Conservation (phyloP, 2,888 invertebrate genomes). For the Drepanosiphum platanoidis region DNA sequence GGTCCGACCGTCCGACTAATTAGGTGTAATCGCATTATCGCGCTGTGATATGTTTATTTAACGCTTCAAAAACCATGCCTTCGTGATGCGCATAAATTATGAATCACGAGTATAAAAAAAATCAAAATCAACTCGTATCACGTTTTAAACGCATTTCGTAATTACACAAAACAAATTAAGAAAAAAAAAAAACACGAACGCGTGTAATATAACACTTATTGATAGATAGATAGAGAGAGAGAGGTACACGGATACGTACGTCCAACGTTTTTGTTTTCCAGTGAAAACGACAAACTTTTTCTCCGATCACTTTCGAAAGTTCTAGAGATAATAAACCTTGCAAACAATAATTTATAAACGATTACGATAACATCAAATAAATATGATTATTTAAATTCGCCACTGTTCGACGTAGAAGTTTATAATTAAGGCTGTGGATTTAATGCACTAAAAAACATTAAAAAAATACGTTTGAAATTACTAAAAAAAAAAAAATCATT, state of each 20-base stretch:
- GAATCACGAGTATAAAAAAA: no score
- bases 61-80: neutral
- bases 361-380: neutral
- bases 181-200: neutral
- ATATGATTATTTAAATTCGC: neutral
- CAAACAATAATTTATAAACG: neutral
- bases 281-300: slow-evolving; percentile 36
- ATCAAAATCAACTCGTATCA: neutral
- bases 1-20: neutral
- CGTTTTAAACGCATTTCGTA: neutral
- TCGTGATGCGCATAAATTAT: neutral
- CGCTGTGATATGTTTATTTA: neutral
- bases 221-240: no score
- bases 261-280: slow-evolving; percentile 45
- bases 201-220: no score
- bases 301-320: slow-evolving; percentile 32
- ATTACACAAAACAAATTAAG: neutral
- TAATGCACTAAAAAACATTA: no score
- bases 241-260: neutral
- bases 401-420: no score
- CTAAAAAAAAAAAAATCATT: no score
- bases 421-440: no score
- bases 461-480: no score
- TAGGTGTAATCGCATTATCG: neutral
- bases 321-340: slow-evolving; percentile 51